A percentile compares a stretch with the other conserved stretches of the same genome.
Evolutionary conservation across 1,140 invertebrate species (phyloP).

Genomic region (Heliothis subflexa): DNA sequence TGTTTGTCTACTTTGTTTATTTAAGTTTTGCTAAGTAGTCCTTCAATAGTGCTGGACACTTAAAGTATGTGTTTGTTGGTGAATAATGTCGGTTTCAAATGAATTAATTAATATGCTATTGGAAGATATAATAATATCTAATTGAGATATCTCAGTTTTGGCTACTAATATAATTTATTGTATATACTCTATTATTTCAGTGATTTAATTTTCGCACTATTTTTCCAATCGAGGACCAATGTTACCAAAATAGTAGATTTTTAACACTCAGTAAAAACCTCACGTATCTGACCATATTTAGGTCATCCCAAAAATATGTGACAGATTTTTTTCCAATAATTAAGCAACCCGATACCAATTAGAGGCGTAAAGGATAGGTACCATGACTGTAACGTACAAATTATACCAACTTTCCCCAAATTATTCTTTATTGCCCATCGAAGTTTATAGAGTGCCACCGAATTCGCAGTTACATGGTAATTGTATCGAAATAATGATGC

Average conservation of each 20-base stretch:
- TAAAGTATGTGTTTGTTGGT: neutral
- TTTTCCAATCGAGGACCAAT: too few species aligned
- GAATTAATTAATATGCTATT: too few species aligned
- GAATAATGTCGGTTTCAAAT: too few species aligned
- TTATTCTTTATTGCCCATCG: slow-evolving; percentile 43
- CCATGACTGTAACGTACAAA: slow-evolving; percentile 22
- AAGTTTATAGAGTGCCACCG: slow-evolving; percentile 36
- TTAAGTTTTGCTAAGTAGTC: neutral
- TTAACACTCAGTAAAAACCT: neutral
- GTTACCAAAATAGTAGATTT: too few species aligned
- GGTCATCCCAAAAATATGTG: neutral
- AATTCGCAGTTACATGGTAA: slow-evolving; percentile 52
- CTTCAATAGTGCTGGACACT: neutral
- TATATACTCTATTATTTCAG: too few species aligned
- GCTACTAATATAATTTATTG: too few species aligned
- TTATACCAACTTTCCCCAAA: slow-evolving; percentile 40
- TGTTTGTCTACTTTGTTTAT: slow-evolving; percentile 12
- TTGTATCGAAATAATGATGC: slow-evolving; percentile 43
- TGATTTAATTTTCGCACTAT: too few species aligned
- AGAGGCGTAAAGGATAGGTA: slow-evolving; percentile 31
- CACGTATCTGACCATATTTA: slow-evolving; percentile 1
- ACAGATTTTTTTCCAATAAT: slow-evolving; percentile 21
- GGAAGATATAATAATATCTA: too few species aligned
- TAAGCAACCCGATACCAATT: slow-evolving; percentile 42
- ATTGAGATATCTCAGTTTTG: too few species aligned